Evolutionary conservation across 2,113 vertebrate species (phyloP), one percentile per base, ranked within the genome.

Genomic region (Calidris pugnax): DNA sequence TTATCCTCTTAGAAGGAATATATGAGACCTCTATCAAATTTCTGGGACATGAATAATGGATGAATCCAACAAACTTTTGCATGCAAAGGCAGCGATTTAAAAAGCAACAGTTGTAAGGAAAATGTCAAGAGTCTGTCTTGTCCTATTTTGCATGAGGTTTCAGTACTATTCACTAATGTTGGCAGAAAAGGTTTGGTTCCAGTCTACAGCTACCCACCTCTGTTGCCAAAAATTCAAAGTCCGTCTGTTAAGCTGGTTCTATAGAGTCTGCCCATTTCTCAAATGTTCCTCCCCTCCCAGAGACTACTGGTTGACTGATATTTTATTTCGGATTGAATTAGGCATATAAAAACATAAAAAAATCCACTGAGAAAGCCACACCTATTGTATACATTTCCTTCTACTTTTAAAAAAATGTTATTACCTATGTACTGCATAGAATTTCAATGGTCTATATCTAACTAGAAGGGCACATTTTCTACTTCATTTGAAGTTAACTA

Each of bases 91-190:
- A 72, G 68, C 12, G 83, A 80, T 74, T 84, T 92, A 64, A 88
- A 94, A 86, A 86, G 41, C 20, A 90, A 56, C 37, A 60, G 12
- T n/a, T 92, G 64, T 80, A 56, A 97, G 88, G 43, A 90, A 87
- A 90, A 94, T 48, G 72, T 71, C 47, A 91, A 69, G 41, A 63
- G 66, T 78, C 56, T 75, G 77, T 35, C 35, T 85, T 78, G 64
- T 57, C 53, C 62, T 76, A 30, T 82, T 96, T 83, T 88, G 41
- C 63, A 81, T 74, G 73, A 84, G 47, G 68, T 90, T 93, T 89
- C 47, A 89, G 47, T 12, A 43, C 83, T 93, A 79, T 85, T 93
- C 87, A 83, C 22, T 77, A 48, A 67, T 0, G 3, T 6, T 96
- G 75, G 82, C 83, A 94, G 59, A 67, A 87, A 68, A 75, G 23